A percentile compares a stretch with the other conserved stretches of the same genome.
Conservation (phyloP, 2,888 invertebrate species). For the Zootermopsis nevadensis region DNA sequence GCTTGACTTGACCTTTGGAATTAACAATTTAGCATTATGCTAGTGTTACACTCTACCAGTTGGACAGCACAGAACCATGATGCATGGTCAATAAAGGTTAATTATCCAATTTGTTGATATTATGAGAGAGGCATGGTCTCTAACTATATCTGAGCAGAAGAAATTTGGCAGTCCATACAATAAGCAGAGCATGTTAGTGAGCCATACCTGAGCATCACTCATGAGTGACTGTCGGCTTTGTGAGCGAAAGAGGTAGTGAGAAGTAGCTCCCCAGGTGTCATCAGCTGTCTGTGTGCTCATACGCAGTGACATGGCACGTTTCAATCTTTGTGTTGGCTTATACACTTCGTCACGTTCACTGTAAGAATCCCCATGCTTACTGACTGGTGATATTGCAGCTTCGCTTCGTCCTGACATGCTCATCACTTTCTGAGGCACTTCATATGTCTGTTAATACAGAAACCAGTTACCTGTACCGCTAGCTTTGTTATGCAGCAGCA, state of each 20-base stretch:
- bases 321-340: constrained; percentile 54
- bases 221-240: constrained; percentile 74
- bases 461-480: constrained; percentile 28
- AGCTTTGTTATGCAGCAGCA: not conserved
- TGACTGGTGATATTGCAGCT: constrained; percentile 41
- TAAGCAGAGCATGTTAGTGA: constrained; percentile 29
- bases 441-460: constrained; percentile 56
- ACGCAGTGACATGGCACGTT: constrained; percentile 60
- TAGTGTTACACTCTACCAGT: too few relatives aligned
- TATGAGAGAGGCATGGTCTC: too few relatives aligned
- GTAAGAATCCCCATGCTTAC: constrained; percentile 51
- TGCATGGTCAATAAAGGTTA: too few relatives aligned
- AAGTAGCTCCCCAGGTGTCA: constrained; percentile 58
- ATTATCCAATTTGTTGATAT: too few relatives aligned
- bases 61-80: too few relatives aligned
- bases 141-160: not conserved
- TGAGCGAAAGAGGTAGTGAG: constrained; percentile 68
- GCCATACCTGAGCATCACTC: constrained; percentile 72
- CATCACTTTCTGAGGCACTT: constrained; percentile 51
- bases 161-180: constrained; percentile 32
- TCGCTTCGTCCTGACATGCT: constrained; percentile 29
- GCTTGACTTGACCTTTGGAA: too few relatives aligned
- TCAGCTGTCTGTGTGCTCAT: constrained; percentile 53
- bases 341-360: constrained; percentile 11
- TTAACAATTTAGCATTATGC: too few relatives aligned